Evolutionary conservation across 2,888 invertebrate species (phyloP), one percentile per base, ranked within the genome.

Genomic region (Phorcus lineatus): DNA sequence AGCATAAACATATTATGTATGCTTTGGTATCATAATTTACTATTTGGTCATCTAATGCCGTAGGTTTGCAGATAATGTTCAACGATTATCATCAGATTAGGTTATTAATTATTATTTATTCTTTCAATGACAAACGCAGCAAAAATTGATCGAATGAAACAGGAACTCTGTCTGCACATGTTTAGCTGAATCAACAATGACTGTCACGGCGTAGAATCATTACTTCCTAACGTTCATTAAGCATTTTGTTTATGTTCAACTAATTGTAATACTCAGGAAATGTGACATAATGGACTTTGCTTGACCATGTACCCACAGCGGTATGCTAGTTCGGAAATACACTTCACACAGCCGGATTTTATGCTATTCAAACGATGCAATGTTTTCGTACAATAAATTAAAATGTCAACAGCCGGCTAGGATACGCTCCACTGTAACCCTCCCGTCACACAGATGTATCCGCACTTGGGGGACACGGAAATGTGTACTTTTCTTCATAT

Each of bases 381-480:
- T 70, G 19, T 70, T 31, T 70, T 70, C 31, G 17, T 19, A 31
- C 40, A 17, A 70, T 19, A 40, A 70, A 31, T 70, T 31, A 70
- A 24, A 62, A 36, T 70, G 70, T 70, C 70, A 70, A 31, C 70
- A 70, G 36, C 40, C 70, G 24, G 70, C 28, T 57, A 57, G 19
- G 24, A 57, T 57, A 62, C 62, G 16, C 70, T 36, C 70, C 9
- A 31, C 70, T 70, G 31, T 36, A 17, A 36, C 31, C 28, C 70
- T 70, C 40, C 13, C 47, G n/a, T 31, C 40, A 36, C 70, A 36
- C 70, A 70, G 70, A 70, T 70, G 70, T 36, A 70, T 70, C 70
- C 70, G 70, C 70, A 31, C 31, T 70, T n/a, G 36, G 13, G 19
- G 28, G 16, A 70, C 19, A 70, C 28, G 70, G 70, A 70, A 70